Evolutionary conservation across 1,140 invertebrate genomes (phyloP).

Genomic region (Drosophila ohnishii): DNA sequence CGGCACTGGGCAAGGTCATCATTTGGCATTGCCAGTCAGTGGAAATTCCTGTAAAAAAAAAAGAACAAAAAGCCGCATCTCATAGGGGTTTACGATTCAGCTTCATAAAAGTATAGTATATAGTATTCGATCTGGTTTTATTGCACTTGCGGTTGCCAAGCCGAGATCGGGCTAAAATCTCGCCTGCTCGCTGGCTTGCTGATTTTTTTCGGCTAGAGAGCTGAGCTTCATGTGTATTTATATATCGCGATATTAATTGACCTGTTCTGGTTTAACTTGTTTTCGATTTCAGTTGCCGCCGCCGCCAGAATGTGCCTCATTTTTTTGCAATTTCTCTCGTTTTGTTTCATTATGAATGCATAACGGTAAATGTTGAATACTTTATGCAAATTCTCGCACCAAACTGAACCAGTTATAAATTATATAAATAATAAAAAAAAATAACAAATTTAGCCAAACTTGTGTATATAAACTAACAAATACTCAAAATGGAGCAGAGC

Average conservation of each 20-base stretch:
- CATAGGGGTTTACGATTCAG: slow-evolving; percentile 19
- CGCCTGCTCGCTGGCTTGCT: slow-evolving; percentile 20
- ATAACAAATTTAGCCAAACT: slow-evolving; percentile 15
- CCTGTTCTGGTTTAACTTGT: slow-evolving; percentile 70
- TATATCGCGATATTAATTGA: slow-evolving; percentile 50
- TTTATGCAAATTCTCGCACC: slow-evolving; percentile 41
- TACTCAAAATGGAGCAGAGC: slow-evolving; percentile 22
- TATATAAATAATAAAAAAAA: slow-evolving; percentile 8
- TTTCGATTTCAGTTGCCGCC: slow-evolving; percentile 42
- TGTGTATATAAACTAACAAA: slow-evolving; percentile 12
- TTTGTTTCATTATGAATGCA: slow-evolving; percentile 42
- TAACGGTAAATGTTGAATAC: slow-evolving; percentile 75
- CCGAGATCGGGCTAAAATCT: slow-evolving; percentile 32
- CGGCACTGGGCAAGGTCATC: slow-evolving; percentile 52
- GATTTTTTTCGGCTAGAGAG: slow-evolving; percentile 54
- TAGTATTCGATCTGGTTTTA: slow-evolving; percentile 49
- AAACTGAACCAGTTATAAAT: slow-evolving; percentile 56
- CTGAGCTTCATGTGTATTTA: slow-evolving; percentile 18
- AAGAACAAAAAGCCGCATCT: slow-evolving; percentile 25
- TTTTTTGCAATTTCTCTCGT: slow-evolving; percentile 33
- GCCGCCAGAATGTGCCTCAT: slow-evolving; percentile 24
- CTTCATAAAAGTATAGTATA: slow-evolving; percentile 35
- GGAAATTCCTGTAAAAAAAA: slow-evolving; percentile 67
- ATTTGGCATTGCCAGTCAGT: slow-evolving; percentile 62
- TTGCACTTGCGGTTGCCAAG: slow-evolving; percentile 64